Conservation (phyloP, 2,113 vertebrate species). For the Alligator sinensis region DNA sequence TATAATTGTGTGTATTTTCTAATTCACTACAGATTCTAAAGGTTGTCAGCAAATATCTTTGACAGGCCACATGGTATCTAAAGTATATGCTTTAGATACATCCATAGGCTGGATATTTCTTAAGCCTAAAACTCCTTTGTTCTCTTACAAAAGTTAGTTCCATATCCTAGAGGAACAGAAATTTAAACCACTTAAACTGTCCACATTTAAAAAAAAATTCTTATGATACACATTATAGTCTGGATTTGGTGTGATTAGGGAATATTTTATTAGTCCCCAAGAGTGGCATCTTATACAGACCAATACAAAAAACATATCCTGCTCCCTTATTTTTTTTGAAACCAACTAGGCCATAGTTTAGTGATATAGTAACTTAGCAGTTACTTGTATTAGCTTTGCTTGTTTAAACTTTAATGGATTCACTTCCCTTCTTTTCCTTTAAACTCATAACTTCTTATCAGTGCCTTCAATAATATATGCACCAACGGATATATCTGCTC, state of each 20-base stretch:
- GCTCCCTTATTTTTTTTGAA: neutral
- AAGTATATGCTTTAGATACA: neutral
- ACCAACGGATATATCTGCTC: neutral
- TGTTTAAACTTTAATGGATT: neutral
- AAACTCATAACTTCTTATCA: neutral
- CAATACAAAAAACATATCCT: neutral
- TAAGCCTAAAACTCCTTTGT: neutral
- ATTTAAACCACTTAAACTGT: neutral
- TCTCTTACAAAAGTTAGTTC: neutral
- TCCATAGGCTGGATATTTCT: neutral
- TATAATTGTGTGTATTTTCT: conserved; percentile 25
- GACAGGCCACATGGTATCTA: neutral
- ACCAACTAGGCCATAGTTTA: too few relatives aligned
- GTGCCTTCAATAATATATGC: neutral
- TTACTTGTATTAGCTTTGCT: neutral
- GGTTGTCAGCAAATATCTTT: neutral
- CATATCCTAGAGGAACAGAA: neutral
- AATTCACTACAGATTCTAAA: neutral
- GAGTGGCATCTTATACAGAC: neutral
- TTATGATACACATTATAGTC: neutral
- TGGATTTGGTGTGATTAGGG: neutral
- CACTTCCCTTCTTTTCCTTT: neutral
- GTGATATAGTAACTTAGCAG: neutral
- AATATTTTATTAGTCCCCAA: neutral
- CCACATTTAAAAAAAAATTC: neutral